A percentile compares a stretch with the other conserved stretches of the same genome.
Evolutionary conservation across 2,797 vertebrate species (phyloP).

Genomic region (Myotis daubentonii): DNA sequence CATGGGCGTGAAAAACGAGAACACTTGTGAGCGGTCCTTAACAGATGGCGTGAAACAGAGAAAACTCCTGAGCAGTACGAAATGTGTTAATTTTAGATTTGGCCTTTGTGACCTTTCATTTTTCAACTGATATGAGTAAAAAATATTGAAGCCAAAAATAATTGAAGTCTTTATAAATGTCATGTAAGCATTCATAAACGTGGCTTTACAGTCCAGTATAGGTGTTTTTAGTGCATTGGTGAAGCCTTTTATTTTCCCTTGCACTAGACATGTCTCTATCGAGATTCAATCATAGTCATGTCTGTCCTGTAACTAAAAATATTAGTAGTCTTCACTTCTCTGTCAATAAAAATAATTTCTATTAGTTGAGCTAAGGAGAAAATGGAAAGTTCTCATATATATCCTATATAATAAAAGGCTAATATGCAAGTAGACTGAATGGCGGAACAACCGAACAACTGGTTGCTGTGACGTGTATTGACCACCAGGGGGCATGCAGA

Average conservation of each 20-base stretch:
- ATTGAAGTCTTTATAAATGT: slow-evolving; percentile 14
- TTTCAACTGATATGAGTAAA: background rate
- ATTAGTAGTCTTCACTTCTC: background rate
- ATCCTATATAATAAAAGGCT: background rate
- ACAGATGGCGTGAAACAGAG: too few relatives aligned
- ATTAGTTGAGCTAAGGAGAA: background rate
- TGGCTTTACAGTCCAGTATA: background rate
- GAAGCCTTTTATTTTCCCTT: slow-evolving; percentile 17
- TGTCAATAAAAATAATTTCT: slow-evolving; percentile 17
- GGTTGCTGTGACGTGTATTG: too few relatives aligned
- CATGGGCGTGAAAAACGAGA: too few relatives aligned
- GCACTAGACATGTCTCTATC: background rate
- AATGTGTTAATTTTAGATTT: background rate
- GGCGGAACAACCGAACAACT: too few relatives aligned
- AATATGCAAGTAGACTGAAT: too few relatives aligned
- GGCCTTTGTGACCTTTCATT: slow-evolving; percentile 21
- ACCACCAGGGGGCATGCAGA: too few relatives aligned
- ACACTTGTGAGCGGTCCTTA: too few relatives aligned
- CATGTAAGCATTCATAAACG: background rate
- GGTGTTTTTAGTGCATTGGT: background rate
- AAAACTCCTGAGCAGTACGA: too few relatives aligned
- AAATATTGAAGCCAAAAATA: background rate
- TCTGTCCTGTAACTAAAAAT: background rate
- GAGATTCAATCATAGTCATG: background rate
- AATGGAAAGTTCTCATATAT: background rate